A percentile compares a stretch with the other conserved stretches of the same genome.
Evolutionary conservation across 2,797 vertebrate species (phyloP).

Genomic region (Acestrorhynchus altus): DNA sequence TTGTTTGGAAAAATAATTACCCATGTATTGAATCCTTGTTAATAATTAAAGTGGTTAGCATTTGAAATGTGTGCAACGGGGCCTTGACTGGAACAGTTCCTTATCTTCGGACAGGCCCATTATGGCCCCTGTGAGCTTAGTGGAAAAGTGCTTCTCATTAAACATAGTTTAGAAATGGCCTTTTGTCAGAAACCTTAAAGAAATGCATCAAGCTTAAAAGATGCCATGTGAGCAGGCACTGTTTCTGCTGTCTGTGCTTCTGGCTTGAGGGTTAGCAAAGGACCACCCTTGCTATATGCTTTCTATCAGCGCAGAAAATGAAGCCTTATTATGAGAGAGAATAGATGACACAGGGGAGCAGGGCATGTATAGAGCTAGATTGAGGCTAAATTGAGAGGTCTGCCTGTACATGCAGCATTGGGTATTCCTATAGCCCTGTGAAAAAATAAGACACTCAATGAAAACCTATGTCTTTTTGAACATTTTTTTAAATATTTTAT

Average conservation of each 20-base stretch:
- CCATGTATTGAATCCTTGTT: constrained; percentile 77
- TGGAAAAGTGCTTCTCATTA: constrained; percentile 43
- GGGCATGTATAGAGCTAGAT: constrained; percentile 21
- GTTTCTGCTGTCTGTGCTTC: constrained; percentile 45
- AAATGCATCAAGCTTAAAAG: constrained; percentile 38
- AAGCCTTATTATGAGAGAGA: constrained; percentile 21
- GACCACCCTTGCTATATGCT: constrained; percentile 24
- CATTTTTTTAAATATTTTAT: no score
- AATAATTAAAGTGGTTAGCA: constrained; percentile 79
- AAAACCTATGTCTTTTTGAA: no score
- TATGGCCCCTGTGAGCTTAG: constrained; percentile 30
- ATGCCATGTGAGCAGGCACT: constrained; percentile 31
- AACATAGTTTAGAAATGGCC: constrained; percentile 21
- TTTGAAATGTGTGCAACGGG: constrained; percentile 63
- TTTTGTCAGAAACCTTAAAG: constrained; percentile 47
- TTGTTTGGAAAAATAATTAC: constrained; percentile 85
- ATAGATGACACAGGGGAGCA: constrained; percentile 5
- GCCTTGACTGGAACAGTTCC: constrained; percentile 29
- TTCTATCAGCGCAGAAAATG: constrained; percentile 34
- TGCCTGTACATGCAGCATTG: background rate
- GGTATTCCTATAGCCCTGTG: background rate
- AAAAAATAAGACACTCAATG: no score
- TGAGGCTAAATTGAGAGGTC: constrained; percentile 17
- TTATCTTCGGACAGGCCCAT: constrained; percentile 48
- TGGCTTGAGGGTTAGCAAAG: constrained; percentile 44